phyloP scores from a whole-genome alignment of 2,113 vertebrate genomes.

The Sarotherodon lohbergeri region DNA sequence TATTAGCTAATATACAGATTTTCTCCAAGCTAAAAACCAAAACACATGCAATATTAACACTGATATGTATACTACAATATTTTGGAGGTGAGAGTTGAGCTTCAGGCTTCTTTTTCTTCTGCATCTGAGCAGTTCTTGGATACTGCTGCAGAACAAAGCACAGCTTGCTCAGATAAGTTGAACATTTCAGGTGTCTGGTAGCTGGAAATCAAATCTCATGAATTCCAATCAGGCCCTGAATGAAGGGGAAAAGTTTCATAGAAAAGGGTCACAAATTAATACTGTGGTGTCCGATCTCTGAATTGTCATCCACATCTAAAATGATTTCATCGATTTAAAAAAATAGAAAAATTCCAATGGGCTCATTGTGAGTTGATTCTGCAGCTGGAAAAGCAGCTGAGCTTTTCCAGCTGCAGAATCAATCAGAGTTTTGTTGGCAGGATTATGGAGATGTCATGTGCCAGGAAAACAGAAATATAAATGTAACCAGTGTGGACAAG shows the following conservation, averaged over 20 bases:
- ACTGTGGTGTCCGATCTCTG: background rate
- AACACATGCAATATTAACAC: conserved; percentile 31
- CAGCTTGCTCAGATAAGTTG: background rate
- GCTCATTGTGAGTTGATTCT: background rate
- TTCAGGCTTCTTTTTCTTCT: background rate
- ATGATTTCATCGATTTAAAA: background rate
- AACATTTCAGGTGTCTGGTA: background rate
- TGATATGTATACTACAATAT: background rate
- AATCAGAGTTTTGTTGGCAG: background rate
- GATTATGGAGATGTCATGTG: background rate
- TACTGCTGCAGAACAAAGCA: conserved; percentile 3
- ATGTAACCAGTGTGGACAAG: background rate
- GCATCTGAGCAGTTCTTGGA: background rate
- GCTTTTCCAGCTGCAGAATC: too few species aligned
- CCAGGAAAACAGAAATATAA: background rate
- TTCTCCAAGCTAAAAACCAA: conserved; percentile 12
- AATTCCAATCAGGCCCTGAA: background rate
- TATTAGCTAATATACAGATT: background rate
- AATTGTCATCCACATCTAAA: background rate
- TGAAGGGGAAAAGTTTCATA: background rate
- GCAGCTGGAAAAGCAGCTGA: background rate
- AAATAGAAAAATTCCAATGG: background rate
- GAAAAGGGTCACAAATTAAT: background rate
- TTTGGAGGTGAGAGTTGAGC: background rate
- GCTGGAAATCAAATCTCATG: background rate